Base-by-base conservation (phyloP, 1,140 invertebrate genomes). In the Trichonephila clavipes region DNA sequence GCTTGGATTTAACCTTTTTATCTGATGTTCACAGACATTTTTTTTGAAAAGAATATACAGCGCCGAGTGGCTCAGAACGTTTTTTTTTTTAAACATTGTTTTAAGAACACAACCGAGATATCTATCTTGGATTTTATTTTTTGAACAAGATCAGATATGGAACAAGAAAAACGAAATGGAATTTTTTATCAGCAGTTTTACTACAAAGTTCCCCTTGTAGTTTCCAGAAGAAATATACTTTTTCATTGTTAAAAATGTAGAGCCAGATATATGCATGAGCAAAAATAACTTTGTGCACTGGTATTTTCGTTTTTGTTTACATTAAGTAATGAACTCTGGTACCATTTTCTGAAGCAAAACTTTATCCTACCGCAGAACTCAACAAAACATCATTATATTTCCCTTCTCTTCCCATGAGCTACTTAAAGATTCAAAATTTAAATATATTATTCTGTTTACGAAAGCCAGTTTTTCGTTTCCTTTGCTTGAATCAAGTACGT, bases 341-440 rank as follows among this genome's bases (percentile, higher is more conserved):
- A 24, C 21, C 21, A 69, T 10, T 69, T 69, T 3, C 8, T 2
- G 4, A 69, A 24, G 7, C 2, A 69, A 69, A 28, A 12, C 7
- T 24, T 24, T 14, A 6, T n/a, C n/a, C 1, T 69, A 69, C n/a
- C 21, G 12, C 12, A n/a, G n/a, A 69, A 69, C 24, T 28, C 7
- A 69, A 69, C n/a, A 6, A 7, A 69, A 6, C 10, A n/a, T 69
- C 66, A 24, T 12, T 28, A 28, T 21, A 1, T 69, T 6, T 7
- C 1, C 14, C 28, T 28, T 12, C 7, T 8, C 8, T 10, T 2
- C 8, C 3, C 8, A 69, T n/a, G 1, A 69, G 6, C 66, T 69
- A 24, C 66, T 69, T 69, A 8, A n/a, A 69, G n/a, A 69, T 69
- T 69, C 66, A 69, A 69, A 69, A n/a, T 69, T 69, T 69, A 69